Conservation (phyloP, 2,888 invertebrate species). For the Heliothis peltigera region DNA sequence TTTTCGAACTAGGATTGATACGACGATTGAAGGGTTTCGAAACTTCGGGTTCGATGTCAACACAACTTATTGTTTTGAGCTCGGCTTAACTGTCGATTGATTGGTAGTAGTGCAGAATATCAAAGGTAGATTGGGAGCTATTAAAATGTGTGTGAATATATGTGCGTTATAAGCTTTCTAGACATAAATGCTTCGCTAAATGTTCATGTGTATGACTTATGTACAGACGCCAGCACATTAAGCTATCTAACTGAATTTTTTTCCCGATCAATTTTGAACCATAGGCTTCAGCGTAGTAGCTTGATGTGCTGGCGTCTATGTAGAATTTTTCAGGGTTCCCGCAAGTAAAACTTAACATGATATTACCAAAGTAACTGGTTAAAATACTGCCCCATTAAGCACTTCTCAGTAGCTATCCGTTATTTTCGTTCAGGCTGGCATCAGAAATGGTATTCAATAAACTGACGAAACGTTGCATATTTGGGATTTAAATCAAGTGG, state of each 20-base stretch:
- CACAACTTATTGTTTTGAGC: constrained; percentile 46
- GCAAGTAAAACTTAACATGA: too few relatives aligned
- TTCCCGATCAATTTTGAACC: too few relatives aligned
- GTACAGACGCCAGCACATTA: too few relatives aligned
- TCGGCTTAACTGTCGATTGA: constrained; percentile 11
- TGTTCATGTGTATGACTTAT: too few relatives aligned
- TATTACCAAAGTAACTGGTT: neutral
- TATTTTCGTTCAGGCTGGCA: constrained; percentile 2
- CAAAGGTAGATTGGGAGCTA: neutral
- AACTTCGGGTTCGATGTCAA: constrained; percentile 40
- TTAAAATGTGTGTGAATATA: neutral
- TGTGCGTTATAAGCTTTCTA: too few relatives aligned
- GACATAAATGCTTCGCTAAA: too few relatives aligned
- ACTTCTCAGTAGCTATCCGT: constrained; percentile 3
- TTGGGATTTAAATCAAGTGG: constrained; percentile 14
- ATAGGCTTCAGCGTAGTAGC: too few relatives aligned
- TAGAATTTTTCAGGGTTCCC: too few relatives aligned
- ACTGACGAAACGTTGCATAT: constrained; percentile 1
- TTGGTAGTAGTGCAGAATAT: neutral
- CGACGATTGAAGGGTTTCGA: constrained; percentile 40
- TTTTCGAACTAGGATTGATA: constrained; percentile 37
- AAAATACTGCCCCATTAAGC: neutral
- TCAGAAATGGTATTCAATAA: constrained; percentile 2
- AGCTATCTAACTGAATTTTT: too few relatives aligned
- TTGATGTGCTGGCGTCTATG: too few relatives aligned